Conservation (phyloP, 2,888 invertebrate genomes). For the Agrotis ipsilon region DNA sequence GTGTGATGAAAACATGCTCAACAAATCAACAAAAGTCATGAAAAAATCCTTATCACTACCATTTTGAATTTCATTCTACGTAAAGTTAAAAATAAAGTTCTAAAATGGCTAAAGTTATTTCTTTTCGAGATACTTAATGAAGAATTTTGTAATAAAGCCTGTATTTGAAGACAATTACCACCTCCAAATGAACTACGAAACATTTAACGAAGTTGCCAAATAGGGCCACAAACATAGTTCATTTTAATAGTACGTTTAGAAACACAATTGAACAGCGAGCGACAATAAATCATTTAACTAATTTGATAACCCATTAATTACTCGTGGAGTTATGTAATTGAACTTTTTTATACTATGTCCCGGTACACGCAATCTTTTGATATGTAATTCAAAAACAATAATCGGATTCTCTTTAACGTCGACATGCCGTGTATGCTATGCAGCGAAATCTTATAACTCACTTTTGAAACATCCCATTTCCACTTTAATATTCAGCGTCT, state of each 20-base stretch:
- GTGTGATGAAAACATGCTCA: not conserved
- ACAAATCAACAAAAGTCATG: not conserved
- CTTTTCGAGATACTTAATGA: not conserved
- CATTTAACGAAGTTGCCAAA: slow-evolving; percentile 35
- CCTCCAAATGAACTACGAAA: slow-evolving; percentile 7
- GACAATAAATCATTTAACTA: slow-evolving; percentile 64
- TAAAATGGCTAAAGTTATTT: too few species aligned
- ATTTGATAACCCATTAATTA: slow-evolving; percentile 68
- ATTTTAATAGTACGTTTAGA: slow-evolving; percentile 46
- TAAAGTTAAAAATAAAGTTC: too few species aligned
- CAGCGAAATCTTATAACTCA: slow-evolving; percentile 37
- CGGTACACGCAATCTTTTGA: slow-evolving; percentile 68
- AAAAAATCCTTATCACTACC: not conserved
- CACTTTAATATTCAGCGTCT: fast-evolving
- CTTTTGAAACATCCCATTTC: slow-evolving; percentile 7
- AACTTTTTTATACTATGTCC: slow-evolving; percentile 59
- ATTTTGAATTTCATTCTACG: not conserved
- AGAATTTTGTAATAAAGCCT: slow-evolving; percentile 5
- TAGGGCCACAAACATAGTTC: slow-evolving; percentile 14
- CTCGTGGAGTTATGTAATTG: slow-evolving; percentile 64
- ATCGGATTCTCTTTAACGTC: slow-evolving; percentile 80
- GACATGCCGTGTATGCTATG: slow-evolving; percentile 58
- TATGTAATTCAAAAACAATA: slow-evolving; percentile 83
- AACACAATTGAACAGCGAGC: slow-evolving; percentile 50
- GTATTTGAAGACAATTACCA: not conserved